These are phyloP conservation scores for Zaprionus tsacasi DNA, from an alignment of 1,140 invertebrate species.

Conservation along the genomic window DNA sequence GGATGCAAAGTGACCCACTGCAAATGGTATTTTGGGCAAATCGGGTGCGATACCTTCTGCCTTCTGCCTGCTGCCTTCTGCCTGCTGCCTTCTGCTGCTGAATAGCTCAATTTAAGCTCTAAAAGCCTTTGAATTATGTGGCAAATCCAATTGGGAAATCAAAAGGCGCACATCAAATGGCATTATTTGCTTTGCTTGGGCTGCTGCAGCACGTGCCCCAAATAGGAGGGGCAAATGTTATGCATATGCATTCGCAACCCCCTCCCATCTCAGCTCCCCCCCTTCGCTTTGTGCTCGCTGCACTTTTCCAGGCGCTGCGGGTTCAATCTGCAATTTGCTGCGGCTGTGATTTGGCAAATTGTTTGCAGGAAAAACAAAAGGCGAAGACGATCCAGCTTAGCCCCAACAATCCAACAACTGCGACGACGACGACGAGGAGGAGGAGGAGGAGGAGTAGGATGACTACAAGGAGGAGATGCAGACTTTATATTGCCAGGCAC, in stretches of 20 bases:
- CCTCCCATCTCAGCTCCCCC: not conserved
- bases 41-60: constrained; percentile 25
- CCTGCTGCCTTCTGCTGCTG: too few relatives aligned
- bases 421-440: not conserved
- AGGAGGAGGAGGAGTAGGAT: too few relatives aligned
- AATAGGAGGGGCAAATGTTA: constrained; percentile 41
- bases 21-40: constrained; percentile 30
- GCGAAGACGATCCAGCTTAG: constrained; percentile 55
- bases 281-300: not conserved
- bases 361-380: constrained; percentile 71
- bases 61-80: constrained; percentile 2
- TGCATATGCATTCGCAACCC: constrained; percentile 71
- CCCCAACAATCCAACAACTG: constrained; percentile 52
- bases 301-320: constrained; percentile 13
- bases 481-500: constrained; percentile 63
- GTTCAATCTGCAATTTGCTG: constrained; percentile 62
- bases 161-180: constrained; percentile 59
- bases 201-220: constrained; percentile 24
- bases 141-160: constrained; percentile 59
- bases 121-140: constrained; percentile 34
- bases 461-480: not conserved
- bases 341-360: constrained; percentile 69
- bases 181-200: constrained; percentile 29
- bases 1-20: constrained; percentile 20
- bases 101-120: constrained; percentile 30